A percentile compares a stretch with the other conserved stretches of the same genome.
phyloP scores from a whole-genome alignment of 2,888 invertebrate genomes.

The Tipula lateralis region DNA sequence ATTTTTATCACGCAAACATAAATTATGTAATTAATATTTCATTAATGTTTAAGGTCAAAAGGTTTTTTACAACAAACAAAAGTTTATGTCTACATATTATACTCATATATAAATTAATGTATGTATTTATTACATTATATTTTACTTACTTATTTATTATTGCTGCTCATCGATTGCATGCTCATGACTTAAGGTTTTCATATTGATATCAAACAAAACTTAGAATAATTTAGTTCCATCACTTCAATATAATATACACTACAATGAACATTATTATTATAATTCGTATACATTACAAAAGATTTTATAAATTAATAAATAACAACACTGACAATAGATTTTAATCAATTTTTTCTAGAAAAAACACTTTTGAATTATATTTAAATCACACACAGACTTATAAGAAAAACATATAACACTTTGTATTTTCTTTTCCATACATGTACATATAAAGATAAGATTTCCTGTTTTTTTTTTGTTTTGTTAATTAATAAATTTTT shows the following conservation, averaged over 20 bases:
- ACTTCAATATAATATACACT: background rate
- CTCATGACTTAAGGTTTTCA: background rate
- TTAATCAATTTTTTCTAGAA: background rate
- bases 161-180: background rate
- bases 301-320: background rate
- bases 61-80: background rate
- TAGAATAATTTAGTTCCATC: background rate
- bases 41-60: background rate
- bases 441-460: background rate
- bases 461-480: background rate
- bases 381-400: background rate
- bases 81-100: too few relatives aligned
- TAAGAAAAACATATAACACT: background rate
- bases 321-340: background rate
- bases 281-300: background rate
- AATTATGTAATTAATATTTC: background rate
- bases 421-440: background rate
- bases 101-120: too few relatives aligned
- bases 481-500: background rate
- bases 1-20: background rate
- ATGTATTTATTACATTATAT: too few relatives aligned
- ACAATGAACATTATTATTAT: background rate
- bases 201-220: background rate
- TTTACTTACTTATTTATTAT: background rate
- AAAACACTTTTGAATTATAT: background rate